Evolutionary conservation across 2,113 vertebrate genomes (phyloP), one percentile per base, ranked within the genome.

Genomic region (Vimba vimba): DNA sequence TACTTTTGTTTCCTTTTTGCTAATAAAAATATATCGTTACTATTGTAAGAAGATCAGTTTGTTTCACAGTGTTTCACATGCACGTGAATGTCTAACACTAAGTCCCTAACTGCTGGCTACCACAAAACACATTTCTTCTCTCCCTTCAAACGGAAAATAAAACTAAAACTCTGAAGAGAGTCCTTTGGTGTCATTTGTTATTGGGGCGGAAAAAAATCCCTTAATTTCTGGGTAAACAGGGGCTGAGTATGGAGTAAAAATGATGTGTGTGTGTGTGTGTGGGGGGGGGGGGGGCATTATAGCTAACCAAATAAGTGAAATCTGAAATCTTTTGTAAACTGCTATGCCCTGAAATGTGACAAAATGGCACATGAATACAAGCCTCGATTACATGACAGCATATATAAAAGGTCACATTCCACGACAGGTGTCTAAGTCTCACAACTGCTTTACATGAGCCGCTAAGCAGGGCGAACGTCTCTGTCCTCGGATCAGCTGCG

Each of bases 61-160:
- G 27, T 71, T 75, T 89, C 89, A 89, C 89, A 89, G 89, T 89
- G 89, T 89, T 86, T 87, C 85, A 89, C 89, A 89, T 89, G 89
- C 89, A 88, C 30, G 87, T 89, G 82, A 86, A 57, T 13, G 85
- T 89, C 86, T 84, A 84, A 74, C 64, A 79, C 79, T 88, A 88
- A 62, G 75, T 74, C 30, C 43, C 62, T 73, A 69, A 30, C 71
- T 89, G 85, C 85, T 85, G 88, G 78, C 84, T 87, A 82, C 64
- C 30, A 62, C 79, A 79, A 66, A 85, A 66, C 60, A 64, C 36
- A 27, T n/a, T 57, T 83, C 52, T 62, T 83, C 43, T 59, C 45
- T 57, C 12, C 52, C 33, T 80, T 81, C 80, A 74, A 80, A 11
- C 19, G 25, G 69, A 69, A 66, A 81, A 25, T 27, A 27, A 83